Evolutionary conservation across 2,797 vertebrate species (phyloP).

Genomic region (Sarcophilus harrisii): DNA sequence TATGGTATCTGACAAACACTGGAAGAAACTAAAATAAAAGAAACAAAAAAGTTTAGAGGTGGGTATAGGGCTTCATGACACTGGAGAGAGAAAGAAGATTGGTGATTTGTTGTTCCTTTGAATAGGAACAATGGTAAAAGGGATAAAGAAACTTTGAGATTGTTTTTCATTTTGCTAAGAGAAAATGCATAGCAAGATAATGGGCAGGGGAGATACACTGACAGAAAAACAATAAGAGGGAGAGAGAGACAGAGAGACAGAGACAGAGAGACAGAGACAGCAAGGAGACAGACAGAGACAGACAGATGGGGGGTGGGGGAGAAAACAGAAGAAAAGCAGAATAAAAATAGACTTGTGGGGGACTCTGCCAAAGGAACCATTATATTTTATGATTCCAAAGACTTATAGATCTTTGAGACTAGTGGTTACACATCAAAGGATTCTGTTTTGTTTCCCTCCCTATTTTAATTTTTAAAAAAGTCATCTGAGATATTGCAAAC

Average conservation of each 20-base stretch:
- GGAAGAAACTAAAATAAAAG: neutral
- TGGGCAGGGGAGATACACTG: neutral
- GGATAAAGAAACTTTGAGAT: neutral
- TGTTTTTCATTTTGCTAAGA: neutral
- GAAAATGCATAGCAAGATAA: neutral
- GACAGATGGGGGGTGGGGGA: too few relatives aligned
- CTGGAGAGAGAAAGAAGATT: neutral
- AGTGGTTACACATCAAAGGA: neutral
- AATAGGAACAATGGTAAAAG: neutral
- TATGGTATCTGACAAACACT: neutral
- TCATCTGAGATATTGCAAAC: neutral
- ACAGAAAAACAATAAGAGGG: neutral
- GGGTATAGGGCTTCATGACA: neutral
- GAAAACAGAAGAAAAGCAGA: neutral
- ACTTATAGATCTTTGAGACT: neutral
- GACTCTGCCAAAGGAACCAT: neutral
- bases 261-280: neutral
- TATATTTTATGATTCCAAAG: neutral
- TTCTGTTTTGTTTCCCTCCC: neutral
- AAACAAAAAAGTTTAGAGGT: neutral
- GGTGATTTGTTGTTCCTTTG: neutral
- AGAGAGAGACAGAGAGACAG: neutral
- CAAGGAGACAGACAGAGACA: too few relatives aligned
- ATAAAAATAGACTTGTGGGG: neutral
- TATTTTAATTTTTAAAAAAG: neutral